phyloP scores from a whole-genome alignment of 1,140 invertebrate species.

The Lepeophtheirus salmonis region DNA sequence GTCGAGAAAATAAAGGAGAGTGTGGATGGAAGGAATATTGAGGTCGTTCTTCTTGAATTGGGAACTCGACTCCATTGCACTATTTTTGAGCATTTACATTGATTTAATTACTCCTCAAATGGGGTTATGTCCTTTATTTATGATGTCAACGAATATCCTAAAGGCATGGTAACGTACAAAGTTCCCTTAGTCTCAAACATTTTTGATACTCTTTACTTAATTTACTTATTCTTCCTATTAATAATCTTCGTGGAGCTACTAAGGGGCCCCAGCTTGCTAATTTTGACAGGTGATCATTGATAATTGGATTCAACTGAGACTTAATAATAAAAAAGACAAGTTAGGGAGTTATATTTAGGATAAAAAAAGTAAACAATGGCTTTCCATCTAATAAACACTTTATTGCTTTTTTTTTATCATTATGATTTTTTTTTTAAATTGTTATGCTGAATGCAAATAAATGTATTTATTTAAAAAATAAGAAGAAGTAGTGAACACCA shows the following conservation, averaged over 20 bases:
- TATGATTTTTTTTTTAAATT: too few species aligned
- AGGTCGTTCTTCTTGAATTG: constrained; percentile 63
- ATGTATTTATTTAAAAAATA: too few species aligned
- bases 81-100: constrained; percentile 84
- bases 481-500: too few species aligned
- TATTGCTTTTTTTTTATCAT: too few species aligned
- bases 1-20: constrained; percentile 35
- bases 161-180: constrained; percentile 51
- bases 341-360: too few species aligned
- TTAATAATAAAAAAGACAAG: constrained; percentile 71
- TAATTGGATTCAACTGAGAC: constrained; percentile 79
- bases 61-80: constrained; percentile 74
- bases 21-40: constrained; percentile 82
- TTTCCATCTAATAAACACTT: too few species aligned
- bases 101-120: constrained; percentile 81
- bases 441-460: too few species aligned
- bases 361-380: too few species aligned
- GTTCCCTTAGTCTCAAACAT: constrained; percentile 56
- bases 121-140: constrained; percentile 92
- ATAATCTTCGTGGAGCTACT: constrained; percentile 87
- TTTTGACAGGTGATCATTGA: constrained; percentile 61
- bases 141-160: constrained; percentile 79
- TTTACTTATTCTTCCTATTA: constrained; percentile 78
- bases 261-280: constrained; percentile 78
- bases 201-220: constrained; percentile 90